A percentile compares a stretch with the other conserved stretches of the same genome.
phyloP scores from a whole-genome alignment of 2,113 vertebrate genomes.

The Buteo buteo region DNA sequence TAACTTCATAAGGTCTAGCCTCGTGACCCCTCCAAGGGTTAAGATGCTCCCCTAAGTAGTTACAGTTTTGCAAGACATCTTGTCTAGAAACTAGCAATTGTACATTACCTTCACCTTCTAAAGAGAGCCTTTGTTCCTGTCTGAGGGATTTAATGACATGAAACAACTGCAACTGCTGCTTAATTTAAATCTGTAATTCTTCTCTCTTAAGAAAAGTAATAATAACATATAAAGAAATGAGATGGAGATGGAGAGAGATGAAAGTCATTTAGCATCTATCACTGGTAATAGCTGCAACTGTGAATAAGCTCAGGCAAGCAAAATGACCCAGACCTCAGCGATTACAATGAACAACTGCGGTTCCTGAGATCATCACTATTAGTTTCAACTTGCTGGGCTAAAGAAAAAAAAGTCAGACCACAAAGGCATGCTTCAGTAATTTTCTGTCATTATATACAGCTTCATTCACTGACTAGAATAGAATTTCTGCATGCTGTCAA shows the following conservation, averaged over 20 bases:
- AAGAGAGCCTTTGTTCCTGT: neutral
- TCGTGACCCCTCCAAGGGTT: neutral
- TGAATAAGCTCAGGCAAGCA: neutral
- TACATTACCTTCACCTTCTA: neutral
- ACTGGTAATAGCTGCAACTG: neutral
- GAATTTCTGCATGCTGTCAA: neutral
- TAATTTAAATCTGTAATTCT: slow-evolving; percentile 1
- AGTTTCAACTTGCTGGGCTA: neutral
- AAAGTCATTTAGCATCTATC: neutral
- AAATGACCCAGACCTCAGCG: neutral
- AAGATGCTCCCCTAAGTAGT: neutral
- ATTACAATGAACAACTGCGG: neutral
- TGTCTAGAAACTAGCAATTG: neutral
- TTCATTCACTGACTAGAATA: neutral
- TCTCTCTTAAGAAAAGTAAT: neutral
- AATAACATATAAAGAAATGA: neutral
- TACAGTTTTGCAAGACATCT: neutral
- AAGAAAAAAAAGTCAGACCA: neutral
- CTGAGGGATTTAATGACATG: neutral
- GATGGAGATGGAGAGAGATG: neutral
- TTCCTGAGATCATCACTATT: neutral
- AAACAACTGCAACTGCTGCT: neutral
- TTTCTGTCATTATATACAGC: slow-evolving; percentile 1
- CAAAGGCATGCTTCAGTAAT: slow-evolving; percentile 6
- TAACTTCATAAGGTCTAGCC: neutral